Percentiles rank a stretch among this genome's conserved stretches.
These are phyloP conservation scores for Tanypteryx hageni DNA, from an alignment of 2,888 invertebrate species.

Conservation along the genomic window DNA sequence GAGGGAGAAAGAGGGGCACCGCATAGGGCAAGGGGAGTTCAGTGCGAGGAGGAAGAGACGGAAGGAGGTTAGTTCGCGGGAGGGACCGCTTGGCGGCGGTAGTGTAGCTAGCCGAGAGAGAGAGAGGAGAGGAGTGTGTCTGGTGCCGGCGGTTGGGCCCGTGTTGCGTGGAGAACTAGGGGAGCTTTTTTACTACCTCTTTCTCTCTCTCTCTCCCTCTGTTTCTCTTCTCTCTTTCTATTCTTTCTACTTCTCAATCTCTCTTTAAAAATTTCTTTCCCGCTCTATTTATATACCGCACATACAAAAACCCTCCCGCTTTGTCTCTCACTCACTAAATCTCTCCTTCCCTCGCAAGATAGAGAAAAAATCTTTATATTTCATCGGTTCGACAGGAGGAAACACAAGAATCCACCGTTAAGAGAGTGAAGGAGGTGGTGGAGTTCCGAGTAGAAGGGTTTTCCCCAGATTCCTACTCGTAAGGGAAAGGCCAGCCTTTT, in stretches of 20 bases:
- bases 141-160: slow-evolving; percentile 17
- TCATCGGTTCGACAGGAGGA: background rate
- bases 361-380: background rate
- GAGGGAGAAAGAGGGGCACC: slow-evolving; percentile 27
- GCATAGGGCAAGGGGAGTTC: background rate
- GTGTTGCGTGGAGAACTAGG: background rate
- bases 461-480: background rate
- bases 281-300: background rate
- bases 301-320: background rate
- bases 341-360: slow-evolving; percentile 70
- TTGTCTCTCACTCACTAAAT: slow-evolving; percentile 73
- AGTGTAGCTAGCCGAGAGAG: slow-evolving; percentile 56
- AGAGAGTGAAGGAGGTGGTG: background rate
- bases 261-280: background rate
- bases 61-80: slow-evolving; percentile 53
- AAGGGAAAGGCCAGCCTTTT: background rate
- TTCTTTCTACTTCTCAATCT: slow-evolving; percentile 17
- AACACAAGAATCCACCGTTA: background rate
- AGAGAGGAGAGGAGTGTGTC: background rate
- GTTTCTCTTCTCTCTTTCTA: background rate
- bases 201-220: slow-evolving; percentile 34
- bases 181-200: background rate
- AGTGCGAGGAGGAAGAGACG: background rate
- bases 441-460: background rate
- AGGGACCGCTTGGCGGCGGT: slow-evolving; percentile 64